Evolutionary conservation across 2,888 invertebrate genomes (phyloP), one percentile per base, ranked within the genome.

Genomic region (Cistogaster globosa): DNA sequence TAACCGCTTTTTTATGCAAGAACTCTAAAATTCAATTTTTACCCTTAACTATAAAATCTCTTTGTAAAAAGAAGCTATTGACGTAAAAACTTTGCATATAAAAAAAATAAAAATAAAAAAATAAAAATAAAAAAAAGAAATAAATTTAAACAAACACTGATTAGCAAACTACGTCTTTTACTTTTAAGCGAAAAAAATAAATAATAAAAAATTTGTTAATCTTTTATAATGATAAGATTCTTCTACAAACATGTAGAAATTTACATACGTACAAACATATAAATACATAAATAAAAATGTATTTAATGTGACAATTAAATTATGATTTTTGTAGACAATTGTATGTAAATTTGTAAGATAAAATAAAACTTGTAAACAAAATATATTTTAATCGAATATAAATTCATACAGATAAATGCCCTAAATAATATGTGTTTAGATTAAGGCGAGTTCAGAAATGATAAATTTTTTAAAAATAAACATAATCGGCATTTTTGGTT

Each of bases 311-410:
- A 45, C 55, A 80, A 74, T 55, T 58, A 53, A 71, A 77, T 77
- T 83, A 72, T 78, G 72, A 68, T 83, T 62, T 55, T 18, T 45
- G 36, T 18, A 69, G 12, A 60, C 58, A 80, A 60, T 42, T 72
- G 63, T 68, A 51, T 18, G 8, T 18, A 57, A 3, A 11, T 6
- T 16, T 75, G 53, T 45, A 48, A n/a, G n/a, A 48, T n/a, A 48
- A 3, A 58, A 51, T 48, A 45, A 71, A 77, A 68, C 16, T 51
- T 58, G 58, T 79, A 79, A 79, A 77, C 68, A 77, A 77, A 53
- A 60, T 65, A 55, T 36, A 65, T 55, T 55, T 63, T 9, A 42
- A 26, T 48, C 38, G 12, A 32, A 42, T 38, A 22, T 3, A 12
- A 5, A 0, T 32, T 32, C 8, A 7, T 32, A 6, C 8, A 8